Evolutionary conservation across 2,113 vertebrate species (phyloP).

Genomic region (Peromyscus leucopus): DNA sequence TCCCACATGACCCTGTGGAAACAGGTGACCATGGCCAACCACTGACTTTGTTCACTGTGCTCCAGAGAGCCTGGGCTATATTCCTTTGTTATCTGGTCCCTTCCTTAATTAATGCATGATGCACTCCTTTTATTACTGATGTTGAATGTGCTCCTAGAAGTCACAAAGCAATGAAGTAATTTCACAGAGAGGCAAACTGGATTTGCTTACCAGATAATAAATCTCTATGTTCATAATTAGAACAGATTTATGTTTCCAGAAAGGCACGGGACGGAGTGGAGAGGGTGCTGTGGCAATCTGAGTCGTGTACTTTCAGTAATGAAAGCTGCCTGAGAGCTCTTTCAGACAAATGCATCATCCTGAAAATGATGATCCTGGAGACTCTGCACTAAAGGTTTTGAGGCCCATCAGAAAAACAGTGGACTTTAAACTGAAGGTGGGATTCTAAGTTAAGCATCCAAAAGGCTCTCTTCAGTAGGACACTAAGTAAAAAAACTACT

Average conservation of each 20-base stretch:
- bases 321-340: not conserved
- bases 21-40: not conserved
- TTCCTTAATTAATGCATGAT: not conserved
- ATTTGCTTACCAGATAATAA: slow-evolving; percentile 71
- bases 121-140: not conserved
- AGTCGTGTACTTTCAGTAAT: not conserved
- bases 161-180: slow-evolving; percentile 34
- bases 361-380: slow-evolving; percentile 13
- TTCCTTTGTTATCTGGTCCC: not conserved
- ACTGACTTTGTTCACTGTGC: not conserved
- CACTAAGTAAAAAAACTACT: not conserved
- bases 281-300: not conserved
- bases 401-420: not conserved
- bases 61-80: not conserved
- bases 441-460: not conserved
- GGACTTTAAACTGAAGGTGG: not conserved
- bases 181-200: slow-evolving; percentile 66
- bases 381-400: not conserved
- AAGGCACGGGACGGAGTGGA: slow-evolving; percentile 4
- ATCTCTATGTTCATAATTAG: slow-evolving; percentile 59
- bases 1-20: not conserved
- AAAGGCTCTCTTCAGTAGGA: not conserved
- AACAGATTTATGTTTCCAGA: slow-evolving; percentile 66
- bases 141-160: slow-evolving; percentile 36
- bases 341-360: slow-evolving; percentile 17